phyloP scores from a whole-genome alignment of 2,797 vertebrate genomes.

The Epinephelus awoara region DNA sequence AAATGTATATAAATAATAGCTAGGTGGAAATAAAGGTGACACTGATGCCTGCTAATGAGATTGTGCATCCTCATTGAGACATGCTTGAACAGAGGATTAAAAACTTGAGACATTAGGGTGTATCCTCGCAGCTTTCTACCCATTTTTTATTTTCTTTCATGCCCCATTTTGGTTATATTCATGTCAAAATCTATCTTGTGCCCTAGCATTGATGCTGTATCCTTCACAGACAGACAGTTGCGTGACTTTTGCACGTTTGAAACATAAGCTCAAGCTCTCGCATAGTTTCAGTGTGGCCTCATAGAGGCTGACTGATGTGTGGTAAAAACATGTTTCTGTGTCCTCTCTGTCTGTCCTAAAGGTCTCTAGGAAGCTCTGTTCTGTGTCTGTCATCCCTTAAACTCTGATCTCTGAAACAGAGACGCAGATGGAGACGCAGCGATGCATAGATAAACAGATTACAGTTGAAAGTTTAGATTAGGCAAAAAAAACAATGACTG shows the following conservation, averaged over 20 bases:
- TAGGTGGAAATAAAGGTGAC: neutral
- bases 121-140: neutral
- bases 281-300: conserved; percentile 31
- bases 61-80: neutral
- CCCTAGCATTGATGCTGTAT: neutral
- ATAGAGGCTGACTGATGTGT: conserved; percentile 34
- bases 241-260: conserved; percentile 20
- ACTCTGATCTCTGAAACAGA: conserved; percentile 32
- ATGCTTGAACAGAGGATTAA: neutral
- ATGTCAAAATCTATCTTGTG: conserved; percentile 4
- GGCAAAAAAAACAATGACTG: neutral
- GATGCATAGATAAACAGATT: conserved; percentile 37
- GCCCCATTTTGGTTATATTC: neutral
- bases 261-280: conserved; percentile 17
- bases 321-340: conserved; percentile 41
- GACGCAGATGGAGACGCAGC: conserved; percentile 13
- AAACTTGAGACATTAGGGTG: neutral
- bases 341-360: conserved; percentile 29
- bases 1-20: neutral
- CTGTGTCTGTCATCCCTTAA: conserved; percentile 31
- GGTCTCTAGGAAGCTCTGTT: conserved; percentile 26
- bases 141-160: neutral
- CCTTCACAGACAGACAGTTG: neutral
- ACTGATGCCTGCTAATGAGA: neutral
- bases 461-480: conserved; percentile 8